Base-by-base conservation (phyloP, 2,113 vertebrate genomes). In the Pelusios castaneus region DNA sequence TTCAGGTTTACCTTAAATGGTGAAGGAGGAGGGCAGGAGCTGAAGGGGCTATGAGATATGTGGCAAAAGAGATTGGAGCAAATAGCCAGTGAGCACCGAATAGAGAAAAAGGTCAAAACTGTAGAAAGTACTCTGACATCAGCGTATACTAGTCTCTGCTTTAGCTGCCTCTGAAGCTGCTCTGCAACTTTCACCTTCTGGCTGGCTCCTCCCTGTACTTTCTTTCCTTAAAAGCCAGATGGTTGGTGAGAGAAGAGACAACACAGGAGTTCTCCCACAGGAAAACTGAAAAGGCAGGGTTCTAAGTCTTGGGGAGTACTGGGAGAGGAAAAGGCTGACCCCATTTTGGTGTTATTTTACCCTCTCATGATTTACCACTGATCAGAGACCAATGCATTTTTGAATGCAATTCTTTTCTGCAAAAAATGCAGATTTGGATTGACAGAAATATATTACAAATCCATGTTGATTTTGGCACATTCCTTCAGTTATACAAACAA, bases 1-100 rank as follows among this genome's bases (percentile, higher is more conserved):
- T 56, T 56, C 55, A 56, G 55, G 55, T 25, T 56, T 56, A 56
- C 27, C 24, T 56, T 24, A 56, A 27, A 13, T 31, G 11, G 58
- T 45, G 45, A 29, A 0, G 10, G 87, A 86, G 11, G n/a, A 22
- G 14, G 73, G 0, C 1, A 6, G 43, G 7, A 93, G 34, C 2
- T 76, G 52, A 43, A 43, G 21, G 41, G 38, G 38, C 54, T 51
- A 82, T 67, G 54, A 17, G 1, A 77, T 3, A n/a, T 73, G 82
- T 29, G 4, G 1, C 47, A 21, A 21, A 22, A 43, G 9, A 1
- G 56, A 22, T 2, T 54, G 13, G 86, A 41, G 8, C 2, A 47
- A 3, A 6, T 3, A 56, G 27, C 4, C 3, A 31, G 73, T 4
- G 12, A 84, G 49, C 4, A 54, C 8, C 0, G 41, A 22, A 14